Conservation (phyloP, 2,888 invertebrate species). For the Malthinus seriepunctatus region DNA sequence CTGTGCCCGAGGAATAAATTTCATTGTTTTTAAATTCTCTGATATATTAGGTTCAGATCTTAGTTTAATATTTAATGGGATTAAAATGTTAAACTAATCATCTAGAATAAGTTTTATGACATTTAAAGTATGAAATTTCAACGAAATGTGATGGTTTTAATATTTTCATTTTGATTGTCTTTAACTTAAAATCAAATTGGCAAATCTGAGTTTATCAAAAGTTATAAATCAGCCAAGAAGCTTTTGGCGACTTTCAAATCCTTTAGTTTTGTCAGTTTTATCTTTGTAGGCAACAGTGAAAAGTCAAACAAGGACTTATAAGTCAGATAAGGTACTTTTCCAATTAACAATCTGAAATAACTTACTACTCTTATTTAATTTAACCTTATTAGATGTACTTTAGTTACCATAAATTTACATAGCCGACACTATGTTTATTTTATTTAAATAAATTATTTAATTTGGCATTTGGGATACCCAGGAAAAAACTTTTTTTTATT, state of each 20-base stretch:
- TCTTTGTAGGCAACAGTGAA: background rate
- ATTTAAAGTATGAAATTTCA: too few species aligned
- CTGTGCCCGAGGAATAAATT: too few species aligned
- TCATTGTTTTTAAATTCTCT: too few species aligned
- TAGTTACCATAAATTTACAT: background rate
- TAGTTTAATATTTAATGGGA: too few species aligned
- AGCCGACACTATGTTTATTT: background rate
- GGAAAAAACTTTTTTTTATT: constrained; percentile 24
- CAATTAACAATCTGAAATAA: too few species aligned
- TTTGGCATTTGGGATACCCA: constrained; percentile 19
- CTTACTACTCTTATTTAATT: too few species aligned
- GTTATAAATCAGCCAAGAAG: constrained; percentile 1
- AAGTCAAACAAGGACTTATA: background rate
- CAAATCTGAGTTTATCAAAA: background rate
- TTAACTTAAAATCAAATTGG: background rate
- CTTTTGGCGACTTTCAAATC: constrained; percentile 3
- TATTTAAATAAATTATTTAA: constrained; percentile 9
- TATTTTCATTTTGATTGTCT: background rate
- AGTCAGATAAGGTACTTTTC: background rate
- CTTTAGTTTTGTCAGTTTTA: constrained; percentile 1
- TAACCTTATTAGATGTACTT: background rate
- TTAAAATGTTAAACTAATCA: too few species aligned
- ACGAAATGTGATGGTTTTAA: too few species aligned
- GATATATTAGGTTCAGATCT: too few species aligned
- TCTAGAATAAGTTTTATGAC: too few species aligned